Conservation (phyloP, 2,797 vertebrate species). For the Rachycentron canadum region DNA sequence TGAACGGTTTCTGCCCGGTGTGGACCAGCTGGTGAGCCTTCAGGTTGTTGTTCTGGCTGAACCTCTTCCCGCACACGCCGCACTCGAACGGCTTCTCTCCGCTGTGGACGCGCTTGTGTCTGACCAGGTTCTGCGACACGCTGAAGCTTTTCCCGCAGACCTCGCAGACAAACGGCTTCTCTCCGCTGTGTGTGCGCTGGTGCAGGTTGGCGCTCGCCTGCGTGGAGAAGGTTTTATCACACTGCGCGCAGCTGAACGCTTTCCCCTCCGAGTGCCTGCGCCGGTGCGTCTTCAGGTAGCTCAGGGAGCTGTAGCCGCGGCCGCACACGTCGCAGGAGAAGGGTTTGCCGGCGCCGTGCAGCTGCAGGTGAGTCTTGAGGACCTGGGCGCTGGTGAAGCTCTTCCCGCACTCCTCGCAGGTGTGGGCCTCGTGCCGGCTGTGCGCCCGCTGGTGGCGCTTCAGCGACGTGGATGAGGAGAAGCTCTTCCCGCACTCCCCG, state of each 20-base stretch:
- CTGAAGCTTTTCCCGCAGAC: slow-evolving; percentile 71
- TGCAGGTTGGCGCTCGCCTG: slow-evolving; percentile 56
- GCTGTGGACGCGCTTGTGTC: slow-evolving; percentile 74
- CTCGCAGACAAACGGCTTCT: slow-evolving; percentile 66
- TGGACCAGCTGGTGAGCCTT: slow-evolving; percentile 71
- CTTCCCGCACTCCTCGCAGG: slow-evolving; percentile 63
- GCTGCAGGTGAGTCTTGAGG: slow-evolving; percentile 63
- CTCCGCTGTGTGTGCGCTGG: slow-evolving; percentile 64
- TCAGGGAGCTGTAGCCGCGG: slow-evolving; percentile 65
- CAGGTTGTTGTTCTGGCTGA: slow-evolving; percentile 74
- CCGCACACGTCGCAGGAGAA: slow-evolving; percentile 72
- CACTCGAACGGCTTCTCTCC: slow-evolving; percentile 75
- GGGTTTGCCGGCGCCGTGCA: slow-evolving; percentile 53
- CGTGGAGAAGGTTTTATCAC: slow-evolving; percentile 62
- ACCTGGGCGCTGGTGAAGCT: slow-evolving; percentile 41
- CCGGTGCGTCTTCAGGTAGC: slow-evolving; percentile 69
- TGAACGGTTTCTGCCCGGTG: slow-evolving; percentile 59
- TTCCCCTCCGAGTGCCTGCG: slow-evolving; percentile 68
- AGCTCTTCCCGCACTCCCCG: slow-evolving; percentile 56
- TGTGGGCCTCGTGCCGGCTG: background rate
- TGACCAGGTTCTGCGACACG: slow-evolving; percentile 66
- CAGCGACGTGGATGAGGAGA: slow-evolving; percentile 58
- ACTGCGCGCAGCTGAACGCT: slow-evolving; percentile 58
- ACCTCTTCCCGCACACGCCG: slow-evolving; percentile 61
- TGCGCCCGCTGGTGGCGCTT: slow-evolving; percentile 67